Conservation (phyloP, 1,140 invertebrate genomes). For the Philopotamus ludificatus region DNA sequence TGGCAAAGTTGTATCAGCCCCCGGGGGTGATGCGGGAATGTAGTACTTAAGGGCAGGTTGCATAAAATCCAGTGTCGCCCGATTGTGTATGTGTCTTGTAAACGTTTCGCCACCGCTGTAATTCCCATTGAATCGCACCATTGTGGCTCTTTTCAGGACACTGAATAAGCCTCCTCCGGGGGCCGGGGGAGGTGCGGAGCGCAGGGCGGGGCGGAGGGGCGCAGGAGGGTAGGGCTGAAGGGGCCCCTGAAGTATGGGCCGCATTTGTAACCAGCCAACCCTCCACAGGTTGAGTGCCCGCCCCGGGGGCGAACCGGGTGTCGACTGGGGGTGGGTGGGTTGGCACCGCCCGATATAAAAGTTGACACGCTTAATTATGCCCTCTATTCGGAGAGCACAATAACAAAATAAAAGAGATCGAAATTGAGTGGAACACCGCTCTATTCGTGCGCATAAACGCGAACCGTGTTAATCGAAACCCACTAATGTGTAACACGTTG, state of each 20-base stretch:
- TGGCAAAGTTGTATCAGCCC: slow-evolving; percentile 11
- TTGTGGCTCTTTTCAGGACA: slow-evolving; percentile 38
- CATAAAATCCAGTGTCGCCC: slow-evolving; percentile 11
- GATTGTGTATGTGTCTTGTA: slow-evolving; percentile 31
- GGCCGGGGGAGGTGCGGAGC: slow-evolving; percentile 12
- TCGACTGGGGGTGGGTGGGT: no score
- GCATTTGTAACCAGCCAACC: slow-evolving; percentile 41
- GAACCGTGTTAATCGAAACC: not conserved
- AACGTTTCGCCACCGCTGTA: slow-evolving; percentile 33
- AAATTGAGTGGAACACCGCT: not conserved
- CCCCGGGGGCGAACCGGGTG: not conserved
- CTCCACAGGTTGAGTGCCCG: slow-evolving; percentile 29
- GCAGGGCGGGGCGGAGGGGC: slow-evolving; percentile 16
- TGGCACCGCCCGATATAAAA: not conserved
- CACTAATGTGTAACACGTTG: not conserved
- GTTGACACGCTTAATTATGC: slow-evolving; percentile 4
- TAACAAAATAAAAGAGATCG: not conserved
- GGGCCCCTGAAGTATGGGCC: no score
- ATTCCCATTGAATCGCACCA: slow-evolving; percentile 38
- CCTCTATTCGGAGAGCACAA: no score
- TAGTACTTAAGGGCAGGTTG: slow-evolving; percentile 15
- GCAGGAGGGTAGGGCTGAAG: no score
- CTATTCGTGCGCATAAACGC: not conserved
- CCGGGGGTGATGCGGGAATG: slow-evolving; percentile 17
- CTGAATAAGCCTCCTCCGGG: slow-evolving; percentile 37